Evolutionary conservation across 2,888 invertebrate species (phyloP), one percentile per base, ranked within the genome.

Genomic region (Folsomia candida): DNA sequence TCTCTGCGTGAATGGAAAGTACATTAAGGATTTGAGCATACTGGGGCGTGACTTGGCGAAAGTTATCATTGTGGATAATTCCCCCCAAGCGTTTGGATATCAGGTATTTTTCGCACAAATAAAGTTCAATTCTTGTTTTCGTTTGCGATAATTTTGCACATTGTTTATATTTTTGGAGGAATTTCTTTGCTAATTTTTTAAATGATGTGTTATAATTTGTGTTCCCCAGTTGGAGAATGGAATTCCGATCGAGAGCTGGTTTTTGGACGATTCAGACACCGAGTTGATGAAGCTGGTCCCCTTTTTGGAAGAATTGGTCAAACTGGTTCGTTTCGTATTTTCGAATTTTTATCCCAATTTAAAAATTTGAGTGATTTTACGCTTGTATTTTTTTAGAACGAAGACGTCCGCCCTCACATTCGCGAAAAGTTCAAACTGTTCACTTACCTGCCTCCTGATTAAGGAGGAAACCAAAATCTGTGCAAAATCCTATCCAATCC

Each of bases 231-330:
- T 96, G 71, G 94, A 95, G 84, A 97, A 97, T 84, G 97, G 97
- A 27, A 96, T 97, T 79, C 97, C 97, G 0, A 97, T 97, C 79
- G 95, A 95, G 86, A 94, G 94, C 83, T 97, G 97, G 97, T 97
- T 96, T 84, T 90, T 92, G 78, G 95, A 96, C 85, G 88, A 90
- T 81, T 88, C 88, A 66, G 97, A 97, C 85, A 89, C 89, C 51
- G 97, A 97, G 82, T 87, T 97, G 67, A 88, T 95, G 81, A 95
- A 96, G 82, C 85, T 97, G 79, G 85, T 97, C 84, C 96, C 96
- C 37, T 96, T 97, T 85, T 86, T 97, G 79, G 94, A 96, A 83
- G 88, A 90, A 81, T 86, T 95, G 75, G 90, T 92, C 59, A 87
- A 89, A 82, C 88, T 90, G 86, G 93, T 92, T 84, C 85, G 87